Base-by-base conservation (phyloP, 2,888 invertebrate species). In the Amphipoea lucens region DNA sequence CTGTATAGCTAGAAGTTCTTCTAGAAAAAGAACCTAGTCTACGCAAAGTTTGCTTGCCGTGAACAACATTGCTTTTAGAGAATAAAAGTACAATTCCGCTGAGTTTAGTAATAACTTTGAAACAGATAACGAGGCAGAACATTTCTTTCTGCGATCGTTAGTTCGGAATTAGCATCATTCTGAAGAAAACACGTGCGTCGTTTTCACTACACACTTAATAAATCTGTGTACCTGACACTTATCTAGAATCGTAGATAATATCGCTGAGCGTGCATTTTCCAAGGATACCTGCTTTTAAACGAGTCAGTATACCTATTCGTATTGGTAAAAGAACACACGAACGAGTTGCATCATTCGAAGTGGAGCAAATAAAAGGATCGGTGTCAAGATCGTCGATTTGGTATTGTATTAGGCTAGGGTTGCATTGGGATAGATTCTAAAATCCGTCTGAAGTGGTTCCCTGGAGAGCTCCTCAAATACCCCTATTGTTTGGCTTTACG, bases 391-490 rank as follows among this genome's bases (percentile, higher is more conserved):
- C 81, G 77, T 76, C 82, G n/a, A 85, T 90, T 90, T 90, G 87
- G 78, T 89, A 90, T 90, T 90, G 84, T 86, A 84, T 90, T 88
- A 71, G 65, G 71, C 74, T 87, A 79, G 79, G 82, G 85, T 81
- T 87, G 76, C 80, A 77, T 66, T 69, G 81, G 76, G 73, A 87
- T 88, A 76, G 87, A 87, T 84, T 90, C 87, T 91, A 84, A 88
- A 90, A 92, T 91, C 89, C 87, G 78, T 85, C 78, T 79, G 68
- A 92, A 94, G 92, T 90, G 91, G 90, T 82, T 89, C 91, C 85
- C 90, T 89, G 78, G 92, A 95, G 94, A 88, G 93, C 81, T 89
- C 48, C 68, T 85, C 94, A 94, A 95, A 95, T 89, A 93, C 79
- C 88, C 79, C 82, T 87, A 74, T 83, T 84, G 66, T 84, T 89